Evolutionary conservation across 2,113 vertebrate genomes (phyloP).

Genomic region (Pluvianellus socialis): DNA sequence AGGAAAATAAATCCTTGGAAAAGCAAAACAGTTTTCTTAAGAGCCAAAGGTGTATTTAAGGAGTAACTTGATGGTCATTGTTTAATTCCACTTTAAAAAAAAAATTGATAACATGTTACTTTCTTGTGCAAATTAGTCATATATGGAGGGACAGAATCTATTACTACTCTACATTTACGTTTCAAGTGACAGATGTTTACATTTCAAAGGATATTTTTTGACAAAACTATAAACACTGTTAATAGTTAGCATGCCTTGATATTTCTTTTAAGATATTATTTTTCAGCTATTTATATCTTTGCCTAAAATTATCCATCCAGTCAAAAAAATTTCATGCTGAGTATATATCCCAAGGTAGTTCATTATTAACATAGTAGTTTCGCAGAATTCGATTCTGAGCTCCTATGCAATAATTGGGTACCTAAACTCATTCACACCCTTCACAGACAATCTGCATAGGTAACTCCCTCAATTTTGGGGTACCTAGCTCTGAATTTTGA

Average conservation of each 20-base stretch:
- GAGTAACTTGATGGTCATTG: not conserved
- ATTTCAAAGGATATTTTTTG: not conserved
- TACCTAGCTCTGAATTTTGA: not conserved
- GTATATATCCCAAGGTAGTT: not conserved
- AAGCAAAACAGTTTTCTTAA: not conserved
- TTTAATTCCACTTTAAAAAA: not conserved
- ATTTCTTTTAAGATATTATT: not conserved
- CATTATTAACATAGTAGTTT: not conserved
- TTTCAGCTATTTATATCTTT: not conserved
- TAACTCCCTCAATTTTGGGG: not conserved
- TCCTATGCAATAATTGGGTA: fast-evolving
- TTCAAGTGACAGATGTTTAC: not conserved
- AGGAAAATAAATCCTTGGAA: constrained; percentile 16
- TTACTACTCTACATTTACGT: not conserved
- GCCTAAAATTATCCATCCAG: not conserved
- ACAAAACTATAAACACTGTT: not conserved
- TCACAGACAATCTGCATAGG: not conserved
- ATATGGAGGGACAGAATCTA: not conserved
- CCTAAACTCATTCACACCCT: not conserved
- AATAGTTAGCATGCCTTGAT: not conserved
- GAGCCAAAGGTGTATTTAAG: not conserved
- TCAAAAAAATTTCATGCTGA: not conserved
- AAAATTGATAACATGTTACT: not conserved
- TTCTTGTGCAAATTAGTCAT: not conserved
- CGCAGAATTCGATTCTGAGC: not conserved